Percentiles rank a stretch among this genome's conserved stretches.
phyloP scores from a whole-genome alignment of 2,113 vertebrate species.

The Casuarius casuarius region DNA sequence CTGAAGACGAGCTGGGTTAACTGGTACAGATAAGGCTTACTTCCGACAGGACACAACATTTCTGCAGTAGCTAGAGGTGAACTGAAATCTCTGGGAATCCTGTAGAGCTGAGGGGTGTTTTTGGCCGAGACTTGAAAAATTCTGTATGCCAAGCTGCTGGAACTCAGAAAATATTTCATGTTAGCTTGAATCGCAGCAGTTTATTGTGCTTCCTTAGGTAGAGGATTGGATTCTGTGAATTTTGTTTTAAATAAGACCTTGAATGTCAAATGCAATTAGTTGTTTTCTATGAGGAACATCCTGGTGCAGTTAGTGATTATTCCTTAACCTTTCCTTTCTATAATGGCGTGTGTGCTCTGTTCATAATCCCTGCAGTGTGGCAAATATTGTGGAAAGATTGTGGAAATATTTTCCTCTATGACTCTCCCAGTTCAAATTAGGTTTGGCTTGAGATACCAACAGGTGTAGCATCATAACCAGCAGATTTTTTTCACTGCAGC shows the following conservation, averaged over 20 bases:
- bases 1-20: background rate
- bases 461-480: background rate
- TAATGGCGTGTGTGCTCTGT: too few relatives aligned
- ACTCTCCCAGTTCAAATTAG: background rate
- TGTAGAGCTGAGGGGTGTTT: background rate
- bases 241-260: background rate
- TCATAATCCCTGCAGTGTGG: background rate
- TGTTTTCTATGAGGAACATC: background rate
- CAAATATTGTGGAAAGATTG: too few relatives aligned
- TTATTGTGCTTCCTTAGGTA: background rate
- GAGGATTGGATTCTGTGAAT: background rate
- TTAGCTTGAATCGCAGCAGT: background rate
- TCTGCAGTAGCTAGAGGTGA: background rate
- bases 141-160: background rate
- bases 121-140: background rate
- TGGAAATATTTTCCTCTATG: rapidly evolving
- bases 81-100: too few relatives aligned
- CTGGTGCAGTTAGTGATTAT: background rate
- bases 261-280: background rate
- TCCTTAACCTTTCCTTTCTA: background rate
- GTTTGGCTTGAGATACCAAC: background rate
- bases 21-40: background rate
- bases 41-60: background rate
- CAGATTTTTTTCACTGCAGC: background rate
- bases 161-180: background rate